These are phyloP conservation scores for Globodera rostochiensis DNA, from an alignment of 1,140 invertebrate species.

Conservation along the genomic window DNA sequence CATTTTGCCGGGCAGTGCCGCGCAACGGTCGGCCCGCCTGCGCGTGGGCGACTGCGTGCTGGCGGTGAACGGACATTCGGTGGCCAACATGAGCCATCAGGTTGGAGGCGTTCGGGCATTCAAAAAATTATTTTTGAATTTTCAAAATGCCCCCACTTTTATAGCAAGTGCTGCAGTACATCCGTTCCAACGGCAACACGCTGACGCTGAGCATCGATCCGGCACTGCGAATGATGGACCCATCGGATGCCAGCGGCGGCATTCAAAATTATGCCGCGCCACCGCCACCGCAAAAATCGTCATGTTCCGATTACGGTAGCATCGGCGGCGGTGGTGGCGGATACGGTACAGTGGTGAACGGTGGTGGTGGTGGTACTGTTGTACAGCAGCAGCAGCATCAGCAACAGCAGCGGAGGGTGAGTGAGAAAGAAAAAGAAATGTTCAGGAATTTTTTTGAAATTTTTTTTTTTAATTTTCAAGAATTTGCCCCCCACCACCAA, in stretches of 20 bases:
- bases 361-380: background rate
- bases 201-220: constrained; percentile 61
- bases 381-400: constrained; percentile 7
- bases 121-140: background rate
- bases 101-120: background rate
- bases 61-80: constrained; percentile 89
- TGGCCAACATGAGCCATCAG: constrained; percentile 87
- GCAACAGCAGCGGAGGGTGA: background rate
- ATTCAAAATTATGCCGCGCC: background rate
- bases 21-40: constrained; percentile 83
- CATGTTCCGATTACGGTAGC: background rate
- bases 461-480: background rate
- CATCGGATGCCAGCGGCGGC: background rate
- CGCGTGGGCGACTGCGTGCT: constrained; percentile 92
- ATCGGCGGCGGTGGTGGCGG: background rate
- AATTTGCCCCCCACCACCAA: background rate
- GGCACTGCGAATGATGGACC: constrained; percentile 15
- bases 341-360: constrained; percentile 1
- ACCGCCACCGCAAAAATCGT: background rate
- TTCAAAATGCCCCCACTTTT: background rate
- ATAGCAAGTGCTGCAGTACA: constrained; percentile 70
- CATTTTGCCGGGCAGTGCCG: constrained; percentile 90
- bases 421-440: constrained; percentile 13
- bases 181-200: constrained; percentile 56
- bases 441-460: constrained; percentile 1